Evolutionary conservation across 2,797 vertebrate species (phyloP).

Genomic region (Bradypus variegatus): DNA sequence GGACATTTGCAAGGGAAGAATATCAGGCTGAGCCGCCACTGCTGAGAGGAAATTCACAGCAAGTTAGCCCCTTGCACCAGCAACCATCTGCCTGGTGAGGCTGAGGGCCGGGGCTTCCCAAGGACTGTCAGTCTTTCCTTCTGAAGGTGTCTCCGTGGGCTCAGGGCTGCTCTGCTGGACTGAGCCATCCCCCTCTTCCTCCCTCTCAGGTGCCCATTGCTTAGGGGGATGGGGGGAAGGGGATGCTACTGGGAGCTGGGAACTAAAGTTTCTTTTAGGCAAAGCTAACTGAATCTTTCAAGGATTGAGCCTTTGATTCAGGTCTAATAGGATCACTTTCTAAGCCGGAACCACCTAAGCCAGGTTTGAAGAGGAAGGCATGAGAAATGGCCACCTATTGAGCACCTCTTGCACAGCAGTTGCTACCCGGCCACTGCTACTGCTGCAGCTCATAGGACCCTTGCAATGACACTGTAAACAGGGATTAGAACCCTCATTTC

Average conservation of each 20-base stretch:
- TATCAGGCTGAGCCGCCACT: background rate
- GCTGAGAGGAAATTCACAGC: background rate
- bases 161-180: background rate
- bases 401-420: background rate
- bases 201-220: background rate
- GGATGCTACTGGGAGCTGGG: background rate
- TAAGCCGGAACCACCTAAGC: background rate
- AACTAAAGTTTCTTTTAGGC: background rate
- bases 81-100: background rate
- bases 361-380: background rate
- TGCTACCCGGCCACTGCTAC: background rate
- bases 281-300: background rate
- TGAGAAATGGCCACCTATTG: background rate
- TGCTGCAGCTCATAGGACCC: background rate
- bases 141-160: background rate
- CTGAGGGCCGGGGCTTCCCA: background rate
- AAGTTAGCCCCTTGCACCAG: background rate
- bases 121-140: background rate
- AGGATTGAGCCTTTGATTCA: background rate
- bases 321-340: background rate
- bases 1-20: conserved; percentile 56
- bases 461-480: background rate
- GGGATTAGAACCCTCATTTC: background rate
- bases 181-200: background rate
- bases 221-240: background rate